These are phyloP conservation scores for Medauroidea extradentata DNA, from an alignment of 1,140 invertebrate species.

Conservation along the genomic window DNA sequence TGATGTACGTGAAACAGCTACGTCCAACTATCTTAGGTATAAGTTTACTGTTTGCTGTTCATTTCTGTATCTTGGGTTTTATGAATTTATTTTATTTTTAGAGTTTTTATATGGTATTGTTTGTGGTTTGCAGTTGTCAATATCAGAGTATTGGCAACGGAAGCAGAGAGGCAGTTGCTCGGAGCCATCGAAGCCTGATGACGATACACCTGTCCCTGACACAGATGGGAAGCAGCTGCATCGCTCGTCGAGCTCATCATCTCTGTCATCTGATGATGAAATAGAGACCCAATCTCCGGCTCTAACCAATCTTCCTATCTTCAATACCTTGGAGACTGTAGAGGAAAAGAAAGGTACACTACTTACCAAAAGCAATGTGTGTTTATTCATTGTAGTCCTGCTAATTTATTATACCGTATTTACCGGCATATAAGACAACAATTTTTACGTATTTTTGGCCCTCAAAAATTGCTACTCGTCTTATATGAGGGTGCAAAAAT, in stretches of 20 bases:
- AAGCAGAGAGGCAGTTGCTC: conserved; percentile 44
- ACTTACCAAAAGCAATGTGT: no score
- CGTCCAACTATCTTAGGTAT: no score
- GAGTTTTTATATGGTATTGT: conserved; percentile 1
- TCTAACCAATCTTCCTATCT: conserved; percentile 41
- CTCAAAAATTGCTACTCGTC: no score
- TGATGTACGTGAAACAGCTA: no score
- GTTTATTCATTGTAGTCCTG: no score
- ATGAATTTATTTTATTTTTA: conserved; percentile 19
- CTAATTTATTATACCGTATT: no score
- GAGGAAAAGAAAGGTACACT: conserved; percentile 47
- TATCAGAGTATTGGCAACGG: conserved; percentile 65
- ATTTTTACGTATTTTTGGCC: no score
- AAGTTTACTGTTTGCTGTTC: no score
- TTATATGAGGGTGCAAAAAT: no score
- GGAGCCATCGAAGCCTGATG: conserved; percentile 18
- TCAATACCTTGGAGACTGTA: conserved; percentile 32
- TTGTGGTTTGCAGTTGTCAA: conserved; percentile 53
- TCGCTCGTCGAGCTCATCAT: conserved; percentile 36
- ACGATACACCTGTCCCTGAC: background rate
- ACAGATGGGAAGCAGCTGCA: background rate
- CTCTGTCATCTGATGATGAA: conserved; percentile 50
- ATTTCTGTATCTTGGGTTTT: no score
- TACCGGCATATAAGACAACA: no score
- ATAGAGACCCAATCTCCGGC: conserved; percentile 36